phyloP scores from a whole-genome alignment of 1,140 invertebrate genomes.

The Gonatopus flavifemur region DNA sequence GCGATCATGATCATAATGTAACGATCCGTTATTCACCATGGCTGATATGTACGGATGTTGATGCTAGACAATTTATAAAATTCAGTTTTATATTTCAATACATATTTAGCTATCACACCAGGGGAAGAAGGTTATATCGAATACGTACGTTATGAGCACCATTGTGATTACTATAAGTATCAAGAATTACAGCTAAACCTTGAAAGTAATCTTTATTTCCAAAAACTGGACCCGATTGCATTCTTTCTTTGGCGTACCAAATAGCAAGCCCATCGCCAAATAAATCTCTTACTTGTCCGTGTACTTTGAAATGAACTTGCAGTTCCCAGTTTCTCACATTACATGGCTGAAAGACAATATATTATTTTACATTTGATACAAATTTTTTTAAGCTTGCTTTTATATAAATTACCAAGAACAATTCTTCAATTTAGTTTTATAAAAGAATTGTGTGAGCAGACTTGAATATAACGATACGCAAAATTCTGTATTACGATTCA shows the following conservation, averaged over 20 bases:
- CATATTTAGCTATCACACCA: too few relatives aligned
- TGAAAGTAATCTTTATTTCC: conserved; percentile 92
- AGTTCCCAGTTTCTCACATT: conserved; percentile 92
- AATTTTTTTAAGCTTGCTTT: conserved; percentile 9
- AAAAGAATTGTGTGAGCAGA: neutral
- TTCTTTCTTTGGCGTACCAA: conserved; percentile 94
- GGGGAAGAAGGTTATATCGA: neutral
- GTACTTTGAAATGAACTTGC: conserved; percentile 94
- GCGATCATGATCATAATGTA: conserved; percentile 96
- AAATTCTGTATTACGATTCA: too few relatives aligned
- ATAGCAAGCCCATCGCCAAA: conserved; percentile 97
- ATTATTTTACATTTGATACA: too few relatives aligned
- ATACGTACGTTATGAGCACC: conserved; percentile 90
- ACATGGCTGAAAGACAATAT: conserved; percentile 84
- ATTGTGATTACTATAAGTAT: conserved; percentile 99
- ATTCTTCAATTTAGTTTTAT: neutral
- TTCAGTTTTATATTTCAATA: too few relatives aligned
- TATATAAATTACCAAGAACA: too few relatives aligned
- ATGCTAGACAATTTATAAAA: too few relatives aligned
- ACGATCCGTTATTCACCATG: conserved; percentile 95
- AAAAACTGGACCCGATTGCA: conserved; percentile 87
- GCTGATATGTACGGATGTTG: conserved; percentile 98
- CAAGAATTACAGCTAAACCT: conserved; percentile 91
- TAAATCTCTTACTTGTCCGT: conserved; percentile 91
- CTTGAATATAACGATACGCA: too few relatives aligned